Conservation (phyloP, 2,113 vertebrate genomes). For the Syngnathus typhle region DNA sequence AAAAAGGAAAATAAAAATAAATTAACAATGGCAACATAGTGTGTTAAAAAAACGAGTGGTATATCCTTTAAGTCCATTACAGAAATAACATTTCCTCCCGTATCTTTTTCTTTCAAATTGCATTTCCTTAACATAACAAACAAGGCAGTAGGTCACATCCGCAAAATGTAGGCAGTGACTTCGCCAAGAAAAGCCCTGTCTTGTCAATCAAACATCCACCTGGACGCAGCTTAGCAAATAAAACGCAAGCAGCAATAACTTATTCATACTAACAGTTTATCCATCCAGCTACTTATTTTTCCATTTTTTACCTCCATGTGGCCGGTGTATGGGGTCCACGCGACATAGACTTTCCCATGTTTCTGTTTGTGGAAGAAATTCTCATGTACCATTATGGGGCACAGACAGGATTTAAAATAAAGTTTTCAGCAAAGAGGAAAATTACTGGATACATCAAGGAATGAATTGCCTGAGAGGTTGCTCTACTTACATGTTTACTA, state of each 20-base stretch:
- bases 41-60: background rate
- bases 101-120: constrained; percentile 19
- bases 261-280: constrained; percentile 58
- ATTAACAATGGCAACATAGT: background rate
- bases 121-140: constrained; percentile 35
- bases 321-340: constrained; percentile 47
- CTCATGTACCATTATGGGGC: constrained; percentile 41
- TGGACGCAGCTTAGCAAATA: constrained; percentile 58
- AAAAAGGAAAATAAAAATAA: background rate
- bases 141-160: constrained; percentile 38
- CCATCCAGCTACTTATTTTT: constrained; percentile 34
- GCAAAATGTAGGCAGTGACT: constrained; percentile 4
- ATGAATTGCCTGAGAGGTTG: constrained; percentile 20
- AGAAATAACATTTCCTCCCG: constrained; percentile 19
- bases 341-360: constrained; percentile 60
- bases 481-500: background rate
- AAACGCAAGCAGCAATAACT: constrained; percentile 40
- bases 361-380: constrained; percentile 61
- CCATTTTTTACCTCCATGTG: constrained; percentile 47
- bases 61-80: background rate
- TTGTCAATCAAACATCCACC: constrained; percentile 56
- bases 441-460: constrained; percentile 41
- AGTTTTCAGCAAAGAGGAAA: constrained; percentile 47
- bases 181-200: constrained; percentile 46
- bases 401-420: constrained; percentile 16